Evolutionary conservation across 1,140 invertebrate species (phyloP), one percentile per base, ranked within the genome.

Genomic region (Lepidotrigona ventralis): DNA sequence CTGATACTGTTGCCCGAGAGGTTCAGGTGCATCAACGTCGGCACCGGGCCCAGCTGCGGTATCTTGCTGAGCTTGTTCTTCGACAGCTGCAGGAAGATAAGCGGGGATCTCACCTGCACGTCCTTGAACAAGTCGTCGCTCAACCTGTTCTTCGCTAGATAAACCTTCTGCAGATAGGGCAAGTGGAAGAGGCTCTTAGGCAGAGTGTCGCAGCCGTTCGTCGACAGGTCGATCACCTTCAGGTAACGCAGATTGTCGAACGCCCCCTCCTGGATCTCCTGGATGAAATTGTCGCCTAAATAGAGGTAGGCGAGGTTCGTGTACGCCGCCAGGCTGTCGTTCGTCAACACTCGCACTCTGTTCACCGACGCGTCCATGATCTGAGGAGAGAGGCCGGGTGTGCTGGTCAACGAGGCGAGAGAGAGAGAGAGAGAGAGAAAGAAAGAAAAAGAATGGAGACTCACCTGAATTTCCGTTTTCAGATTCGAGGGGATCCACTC

Each of bases 251-350:
- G 88, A 0, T 86, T 83, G 0, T 72, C 72, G 68, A 95, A 94
- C 0, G 93, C 90, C 0, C 58, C 91, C 4, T 92, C 90, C 15
- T 93, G 91, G 8, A 95, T 92, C 4, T 51, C 63, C 11, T 74
- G 83, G 0, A 95, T 92, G 29, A 94, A 92, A 78, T 94, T 94
- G 78, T 95, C 94, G 15, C 74, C 51, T 6, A 95, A 82, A 64
- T 94, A 94, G 11, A 95, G 80, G 53, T 79, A 93, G 6, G 85
- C 87, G 1, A 95, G 85, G 21, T 81, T 93, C 17, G 88, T 90
- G 83, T 93, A 94, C 23, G 77, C 39, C 0, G 85, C 64, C 12
- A 95, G 86, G 2, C 90, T 92, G 26, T 91, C 76, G 79, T 93
- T 94, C 33, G 86, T 88, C 17, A 95, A 74, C 8, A 91, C 83